Percentiles rank a stretch among this genome's conserved stretches.
phyloP scores from a whole-genome alignment of 23 tunicate genomes.

The Styela plicata region DNA sequence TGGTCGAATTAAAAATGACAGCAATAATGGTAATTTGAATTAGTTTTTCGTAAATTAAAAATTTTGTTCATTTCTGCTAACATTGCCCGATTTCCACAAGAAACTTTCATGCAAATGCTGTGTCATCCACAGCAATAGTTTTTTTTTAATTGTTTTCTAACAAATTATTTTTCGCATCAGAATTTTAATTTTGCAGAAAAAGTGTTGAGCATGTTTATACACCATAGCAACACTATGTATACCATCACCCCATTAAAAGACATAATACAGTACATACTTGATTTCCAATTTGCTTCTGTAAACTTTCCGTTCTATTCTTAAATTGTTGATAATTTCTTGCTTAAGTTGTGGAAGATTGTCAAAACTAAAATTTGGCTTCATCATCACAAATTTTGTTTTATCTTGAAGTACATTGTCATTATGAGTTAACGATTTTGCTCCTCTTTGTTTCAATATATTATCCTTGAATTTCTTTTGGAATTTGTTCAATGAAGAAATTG shows the following conservation, averaged over 20 bases:
- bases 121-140: no score
- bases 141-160: no score
- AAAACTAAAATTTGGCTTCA: constrained; percentile 16
- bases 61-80: no score
- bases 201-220: no score
- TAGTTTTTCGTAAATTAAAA: no score
- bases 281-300: constrained; percentile 4
- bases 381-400: not conserved
- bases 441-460: not conserved
- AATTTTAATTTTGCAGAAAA: no score
- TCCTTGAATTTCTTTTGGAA: constrained; percentile 4
- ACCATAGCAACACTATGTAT: not conserved
- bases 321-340: not conserved
- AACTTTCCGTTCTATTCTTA: not conserved
- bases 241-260: not conserved
- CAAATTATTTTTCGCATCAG: no score
- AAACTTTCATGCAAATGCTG: no score
- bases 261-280: not conserved
- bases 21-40: no score
- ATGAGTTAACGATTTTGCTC: not conserved
- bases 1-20: no score
- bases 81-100: no score
- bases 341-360: not conserved
- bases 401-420: not conserved
- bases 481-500: not conserved